Base-by-base conservation (phyloP, 2,888 invertebrate genomes). In the Adelphocoris suturalis region DNA sequence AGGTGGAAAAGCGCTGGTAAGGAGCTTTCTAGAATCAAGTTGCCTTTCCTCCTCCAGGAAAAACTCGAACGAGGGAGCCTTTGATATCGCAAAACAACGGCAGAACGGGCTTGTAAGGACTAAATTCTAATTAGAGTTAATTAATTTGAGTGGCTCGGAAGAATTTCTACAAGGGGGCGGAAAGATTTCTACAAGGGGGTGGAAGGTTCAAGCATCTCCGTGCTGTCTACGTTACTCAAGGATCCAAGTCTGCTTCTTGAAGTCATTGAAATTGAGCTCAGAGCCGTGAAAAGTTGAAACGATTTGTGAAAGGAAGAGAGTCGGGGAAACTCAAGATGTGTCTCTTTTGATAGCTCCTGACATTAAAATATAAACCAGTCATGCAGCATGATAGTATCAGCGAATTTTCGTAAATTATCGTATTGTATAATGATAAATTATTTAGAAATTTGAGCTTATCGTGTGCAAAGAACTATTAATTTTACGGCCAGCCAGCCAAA, bases 51-150 rank as follows among this genome's bases (percentile, higher is more conserved):
- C n/a, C 57, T n/a, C n/a, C 19, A 16, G 16, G 57, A 5, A 57
- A 16, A 57, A 57, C 19, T 7, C 11, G 57, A n/a, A 0, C 5
- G 57, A n/a, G 1, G n/a, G 16, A 57, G n/a, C 0, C 57, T n/a
- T 57, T 57, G 68, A 23, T 23, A 68, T 7, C 23, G 68, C 68
- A 68, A 68, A 23, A 68, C 5, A 52, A 52, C 52, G 16, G 52
- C 16, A 11, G 16, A 2, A 68, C 2, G 61, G n/a, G 68, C 23
- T 68, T 68, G 23, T 19, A 68, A 68, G 23, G 68, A 68, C 68
- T 68, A 68, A 68, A 23, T 68, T 23, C 68, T 68, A 68, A 68
- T 68, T 68, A 68, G 68, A 68, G 68, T 68, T 68, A 68, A 68
- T 68, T 68, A 68, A 68, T 68, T 68, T 23, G 13, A 68, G 68